Evolutionary conservation across 1,140 invertebrate species (phyloP), one percentile per base, ranked within the genome.

Genomic region (Orius insidiosus): DNA sequence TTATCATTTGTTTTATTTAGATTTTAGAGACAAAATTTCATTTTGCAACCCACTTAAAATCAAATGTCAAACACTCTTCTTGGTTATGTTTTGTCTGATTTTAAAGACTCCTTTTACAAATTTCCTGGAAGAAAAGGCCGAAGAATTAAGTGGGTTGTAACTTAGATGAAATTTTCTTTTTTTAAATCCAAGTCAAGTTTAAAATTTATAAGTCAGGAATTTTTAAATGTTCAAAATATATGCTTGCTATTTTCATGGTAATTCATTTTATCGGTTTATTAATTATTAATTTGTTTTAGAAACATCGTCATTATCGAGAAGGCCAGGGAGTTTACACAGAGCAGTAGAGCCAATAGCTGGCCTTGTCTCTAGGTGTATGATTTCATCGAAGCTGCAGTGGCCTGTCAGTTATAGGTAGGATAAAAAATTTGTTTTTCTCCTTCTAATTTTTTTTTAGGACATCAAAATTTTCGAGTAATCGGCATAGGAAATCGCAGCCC

Each of bases 391-490:
- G 55, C 52, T 53, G 13, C 54, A 54, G 37, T 53, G 51, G 52
- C 52, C 54, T 37, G 45, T 56, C 52, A 54, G 55, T 53, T 57
- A 57, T 58, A 56, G 56, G 55, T 57, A 49, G 32, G 46, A 30
- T 2, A 43, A n/a, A n/a, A n/a, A n/a, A n/a, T 18, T 3, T n/a
- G 24, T 35, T 16, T 35, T n/a, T 15, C 30, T 31, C 45, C 1
- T 37, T 35, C 3, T 16, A 10, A 38, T 39, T 41, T 32, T 47
- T 18, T 52, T 64, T 56, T 69, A 88, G 85, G 80, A 84, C 79
- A 76, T 84, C 83, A 78, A 85, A 85, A 85, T 86, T 85, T 80
- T 80, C 80, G 69, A 87, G 84, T 74, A 88, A 86, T 75, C 85
- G 84, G 72, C 86, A 89, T 76, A 80, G 85, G 71, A 90, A 88